A percentile compares a stretch with the other conserved stretches of the same genome.
Evolutionary conservation across 1,140 invertebrate genomes (phyloP).

Genomic region (Dinoponera quadriceps): DNA sequence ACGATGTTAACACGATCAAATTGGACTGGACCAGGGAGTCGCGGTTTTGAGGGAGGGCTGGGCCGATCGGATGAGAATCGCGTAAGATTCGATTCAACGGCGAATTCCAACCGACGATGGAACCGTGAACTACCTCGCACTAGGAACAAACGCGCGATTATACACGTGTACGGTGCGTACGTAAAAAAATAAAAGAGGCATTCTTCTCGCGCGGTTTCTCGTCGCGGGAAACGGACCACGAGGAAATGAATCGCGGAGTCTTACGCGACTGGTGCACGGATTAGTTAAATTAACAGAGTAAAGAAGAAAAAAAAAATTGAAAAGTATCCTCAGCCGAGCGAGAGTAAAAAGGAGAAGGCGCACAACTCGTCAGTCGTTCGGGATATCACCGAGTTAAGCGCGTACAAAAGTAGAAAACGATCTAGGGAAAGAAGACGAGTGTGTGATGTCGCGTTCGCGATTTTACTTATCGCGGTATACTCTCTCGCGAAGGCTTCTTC

Average conservation of each 20-base stretch:
- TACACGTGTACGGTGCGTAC: background rate
- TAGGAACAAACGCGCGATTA: conserved; percentile 35
- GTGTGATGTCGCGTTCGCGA: background rate
- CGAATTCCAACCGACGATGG: conserved; percentile 19
- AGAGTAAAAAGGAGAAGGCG: conserved; percentile 26
- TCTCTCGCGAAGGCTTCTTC: background rate
- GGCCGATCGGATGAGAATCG: conserved; percentile 16
- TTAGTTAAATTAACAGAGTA: conserved; percentile 36
- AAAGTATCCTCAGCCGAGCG: conserved; percentile 1
- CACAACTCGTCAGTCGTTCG: conserved; percentile 15
- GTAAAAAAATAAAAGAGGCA: conserved; percentile 52
- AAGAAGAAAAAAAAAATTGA: conserved; percentile 2
- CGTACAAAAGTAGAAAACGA: conserved; percentile 23
- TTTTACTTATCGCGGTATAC: conserved; percentile 34
- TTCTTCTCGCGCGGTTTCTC: conserved; percentile 15
- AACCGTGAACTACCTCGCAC: conserved; percentile 23
- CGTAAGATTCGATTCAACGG: conserved; percentile 17
- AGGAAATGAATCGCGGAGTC: conserved; percentile 26
- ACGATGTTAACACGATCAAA: conserved; percentile 34
- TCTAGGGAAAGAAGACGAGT: conserved; percentile 14
- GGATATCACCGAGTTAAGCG: conserved; percentile 34
- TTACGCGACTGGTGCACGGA: background rate
- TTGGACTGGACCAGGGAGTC: conserved; percentile 27
- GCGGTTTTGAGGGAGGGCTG: background rate
- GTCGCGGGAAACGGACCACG: conserved; percentile 17